A percentile compares a stretch with the other conserved stretches of the same genome.
Conservation (phyloP, 2,888 invertebrate species). For the Ochropleura leucogaster region DNA sequence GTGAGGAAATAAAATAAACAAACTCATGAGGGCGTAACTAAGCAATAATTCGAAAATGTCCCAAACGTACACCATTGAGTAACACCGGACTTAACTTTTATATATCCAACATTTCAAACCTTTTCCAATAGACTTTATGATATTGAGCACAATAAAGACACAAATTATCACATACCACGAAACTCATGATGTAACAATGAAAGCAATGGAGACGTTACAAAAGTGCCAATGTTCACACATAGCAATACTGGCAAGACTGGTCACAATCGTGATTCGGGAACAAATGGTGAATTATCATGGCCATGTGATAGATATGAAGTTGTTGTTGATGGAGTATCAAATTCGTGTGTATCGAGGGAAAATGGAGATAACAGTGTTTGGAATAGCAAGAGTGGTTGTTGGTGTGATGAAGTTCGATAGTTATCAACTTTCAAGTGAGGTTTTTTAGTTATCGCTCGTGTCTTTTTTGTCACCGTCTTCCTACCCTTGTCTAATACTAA, state of each 20-base stretch:
- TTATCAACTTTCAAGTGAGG: background rate
- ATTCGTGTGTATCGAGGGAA: slow-evolving; percentile 26
- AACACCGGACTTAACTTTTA: too few species aligned
- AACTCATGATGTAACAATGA: slow-evolving; percentile 57
- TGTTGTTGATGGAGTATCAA: slow-evolving; percentile 41
- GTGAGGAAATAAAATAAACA: too few species aligned
- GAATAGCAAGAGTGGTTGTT: background rate
- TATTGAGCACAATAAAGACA: slow-evolving; percentile 35
- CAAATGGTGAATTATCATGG: slow-evolving; percentile 51
- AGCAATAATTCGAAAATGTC: background rate
- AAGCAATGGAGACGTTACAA: slow-evolving; percentile 46
- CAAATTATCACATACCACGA: slow-evolving; percentile 62
- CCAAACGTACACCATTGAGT: too few species aligned
- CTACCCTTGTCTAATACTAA: too few species aligned
- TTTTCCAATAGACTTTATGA: slow-evolving; percentile 29
- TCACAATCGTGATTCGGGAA: slow-evolving; percentile 44
- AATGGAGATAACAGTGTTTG: slow-evolving; percentile 1
- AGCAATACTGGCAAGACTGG: slow-evolving; percentile 22
- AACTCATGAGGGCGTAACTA: too few species aligned
- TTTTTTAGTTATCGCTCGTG: background rate
- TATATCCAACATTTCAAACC: background rate
- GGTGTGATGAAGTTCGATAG: background rate
- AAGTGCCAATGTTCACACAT: slow-evolving; percentile 56
- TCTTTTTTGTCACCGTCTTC: too few species aligned
- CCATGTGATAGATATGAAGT: slow-evolving; percentile 52